Conservation (phyloP, 2,113 vertebrate genomes). For the Hemibagrus wyckioides region DNA sequence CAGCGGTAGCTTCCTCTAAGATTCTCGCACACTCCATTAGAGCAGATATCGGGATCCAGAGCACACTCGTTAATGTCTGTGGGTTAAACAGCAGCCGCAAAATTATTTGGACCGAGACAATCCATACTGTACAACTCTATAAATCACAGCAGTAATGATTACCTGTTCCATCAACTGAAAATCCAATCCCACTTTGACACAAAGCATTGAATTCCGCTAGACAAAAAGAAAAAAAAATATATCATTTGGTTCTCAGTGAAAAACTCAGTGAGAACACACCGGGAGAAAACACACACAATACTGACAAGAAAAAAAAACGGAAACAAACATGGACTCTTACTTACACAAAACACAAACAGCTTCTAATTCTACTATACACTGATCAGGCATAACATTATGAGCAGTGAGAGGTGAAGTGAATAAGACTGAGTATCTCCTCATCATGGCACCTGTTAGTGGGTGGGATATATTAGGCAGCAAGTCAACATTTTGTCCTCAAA, state of each 20-base stretch:
- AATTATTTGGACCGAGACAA: background rate
- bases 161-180: constrained; percentile 81
- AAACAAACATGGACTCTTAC: background rate
- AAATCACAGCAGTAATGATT: constrained; percentile 42
- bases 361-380: too few species aligned
- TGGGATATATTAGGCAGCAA: too few species aligned
- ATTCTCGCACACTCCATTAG: constrained; percentile 79
- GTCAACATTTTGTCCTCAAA: too few species aligned
- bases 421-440: too few species aligned
- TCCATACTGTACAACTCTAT: background rate
- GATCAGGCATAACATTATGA: too few species aligned
- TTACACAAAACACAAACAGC: background rate
- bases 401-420: too few species aligned
- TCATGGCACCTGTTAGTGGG: too few species aligned
- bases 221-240: constrained; percentile 11
- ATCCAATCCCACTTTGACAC: constrained; percentile 77
- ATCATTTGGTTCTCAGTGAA: background rate
- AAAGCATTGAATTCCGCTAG: constrained; percentile 78
- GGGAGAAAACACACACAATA: background rate
- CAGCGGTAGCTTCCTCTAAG: constrained; percentile 74
- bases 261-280: background rate
- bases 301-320: background rate
- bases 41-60: constrained; percentile 77
- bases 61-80: constrained; percentile 81
- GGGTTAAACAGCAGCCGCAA: background rate